A percentile compares a stretch with the other conserved stretches of the same genome.
phyloP scores from a whole-genome alignment of 2,797 vertebrate species.

The Bradypus variegatus region DNA sequence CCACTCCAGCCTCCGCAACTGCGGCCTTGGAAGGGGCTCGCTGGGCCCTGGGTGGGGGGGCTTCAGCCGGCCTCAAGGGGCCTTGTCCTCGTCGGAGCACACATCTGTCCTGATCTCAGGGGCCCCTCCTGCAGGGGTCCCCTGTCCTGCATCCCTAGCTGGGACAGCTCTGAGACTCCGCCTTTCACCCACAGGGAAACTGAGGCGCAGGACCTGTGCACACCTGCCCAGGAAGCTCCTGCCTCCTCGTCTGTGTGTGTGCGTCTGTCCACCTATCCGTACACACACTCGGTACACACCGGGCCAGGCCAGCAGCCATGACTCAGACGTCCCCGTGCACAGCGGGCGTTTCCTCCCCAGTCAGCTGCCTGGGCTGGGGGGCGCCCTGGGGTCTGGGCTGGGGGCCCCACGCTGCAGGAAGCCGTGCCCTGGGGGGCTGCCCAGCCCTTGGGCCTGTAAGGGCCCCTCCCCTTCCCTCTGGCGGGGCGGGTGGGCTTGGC shows the following conservation, averaged over 20 bases:
- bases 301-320: neutral
- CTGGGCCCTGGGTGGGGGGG: neutral
- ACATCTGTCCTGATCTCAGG: fast-evolving
- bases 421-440: neutral
- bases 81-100: neutral
- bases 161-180: neutral
- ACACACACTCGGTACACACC: neutral
- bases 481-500: neutral
- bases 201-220: neutral
- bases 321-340: slow-evolving; percentile 30
- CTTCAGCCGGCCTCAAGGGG: neutral
- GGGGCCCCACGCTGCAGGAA: neutral
- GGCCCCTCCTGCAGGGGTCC: neutral
- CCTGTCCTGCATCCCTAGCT: neutral
- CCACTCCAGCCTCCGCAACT: neutral
- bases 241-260: neutral
- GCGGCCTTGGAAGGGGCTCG: too few relatives aligned
- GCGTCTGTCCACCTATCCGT: neutral
- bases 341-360: neutral
- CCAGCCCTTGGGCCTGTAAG: neutral
- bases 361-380: slow-evolving; percentile 48
- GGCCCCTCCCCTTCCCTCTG: neutral
- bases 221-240: neutral
- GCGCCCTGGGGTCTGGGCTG: neutral
- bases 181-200: neutral